Percentiles rank a stretch among this genome's conserved stretches.
Evolutionary conservation across 1,140 invertebrate species (phyloP).

Genomic region (Euschistus heros): DNA sequence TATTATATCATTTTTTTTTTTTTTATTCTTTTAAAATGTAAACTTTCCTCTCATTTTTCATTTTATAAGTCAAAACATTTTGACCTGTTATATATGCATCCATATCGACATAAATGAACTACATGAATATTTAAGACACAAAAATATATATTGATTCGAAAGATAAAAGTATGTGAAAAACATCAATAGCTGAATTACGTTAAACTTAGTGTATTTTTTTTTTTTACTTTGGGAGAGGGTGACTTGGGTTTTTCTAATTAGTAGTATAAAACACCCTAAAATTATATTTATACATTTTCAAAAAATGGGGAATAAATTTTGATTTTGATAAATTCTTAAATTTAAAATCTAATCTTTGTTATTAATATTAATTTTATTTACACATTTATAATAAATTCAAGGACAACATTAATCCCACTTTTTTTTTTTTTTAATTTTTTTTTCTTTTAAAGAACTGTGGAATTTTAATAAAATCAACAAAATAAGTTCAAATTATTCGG

Average conservation of each 20-base stretch:
- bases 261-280: slow-evolving; percentile 25
- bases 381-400: slow-evolving; percentile 17
- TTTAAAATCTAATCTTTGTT: slow-evolving; percentile 18
- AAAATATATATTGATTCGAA: slow-evolving; percentile 24
- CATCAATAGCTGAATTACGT: slow-evolving; percentile 24
- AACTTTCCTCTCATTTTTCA: not conserved
- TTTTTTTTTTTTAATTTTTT: not conserved
- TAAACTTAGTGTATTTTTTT: slow-evolving; percentile 13
- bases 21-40: not conserved
- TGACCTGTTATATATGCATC: slow-evolving; percentile 5
- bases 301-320: slow-evolving; percentile 20
- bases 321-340: slow-evolving; percentile 9
- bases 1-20: no score
- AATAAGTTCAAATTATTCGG: slow-evolving; percentile 4
- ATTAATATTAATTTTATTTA: slow-evolving; percentile 18
- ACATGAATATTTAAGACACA: slow-evolving; percentile 20
- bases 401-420: slow-evolving; percentile 12
- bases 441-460: not conserved
- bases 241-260: slow-evolving; percentile 12
- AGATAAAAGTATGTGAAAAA: slow-evolving; percentile 26
- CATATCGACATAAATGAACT: not conserved
- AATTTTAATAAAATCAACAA: not conserved
- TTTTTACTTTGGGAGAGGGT: not conserved
- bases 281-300: slow-evolving; percentile 22
- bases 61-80: not conserved